phyloP scores from a whole-genome alignment of 2,888 invertebrate species.

The Drosophila nr. fundita region DNA sequence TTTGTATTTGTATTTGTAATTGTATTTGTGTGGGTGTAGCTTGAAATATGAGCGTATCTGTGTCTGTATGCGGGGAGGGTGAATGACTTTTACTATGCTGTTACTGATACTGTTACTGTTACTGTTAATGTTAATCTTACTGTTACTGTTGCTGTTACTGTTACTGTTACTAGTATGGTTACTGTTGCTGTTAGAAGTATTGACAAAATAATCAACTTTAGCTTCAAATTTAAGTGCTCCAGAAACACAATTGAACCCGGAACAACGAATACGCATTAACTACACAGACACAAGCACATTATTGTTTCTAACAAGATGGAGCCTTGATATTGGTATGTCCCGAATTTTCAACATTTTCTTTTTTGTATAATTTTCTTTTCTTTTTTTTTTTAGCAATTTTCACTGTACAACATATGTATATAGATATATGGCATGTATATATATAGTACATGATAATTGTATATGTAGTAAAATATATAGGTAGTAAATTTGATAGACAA shows the following conservation, averaged over 20 bases:
- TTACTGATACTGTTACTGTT: slow-evolving; percentile 37
- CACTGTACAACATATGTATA: slow-evolving; percentile 71
- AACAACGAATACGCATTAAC: slow-evolving; percentile 61
- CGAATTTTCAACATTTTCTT: slow-evolving; percentile 27
- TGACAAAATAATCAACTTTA: slow-evolving; percentile 38
- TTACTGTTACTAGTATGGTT: slow-evolving; percentile 13
- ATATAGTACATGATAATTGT: slow-evolving; percentile 60
- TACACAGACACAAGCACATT: slow-evolving; percentile 78
- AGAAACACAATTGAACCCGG: slow-evolving; percentile 42
- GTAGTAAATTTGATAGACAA: slow-evolving; percentile 57
- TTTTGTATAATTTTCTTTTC: slow-evolving; percentile 20
- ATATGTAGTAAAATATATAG: slow-evolving; percentile 55
- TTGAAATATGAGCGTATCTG: slow-evolving; percentile 58
- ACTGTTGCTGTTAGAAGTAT: slow-evolving; percentile 23
- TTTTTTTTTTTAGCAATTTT: slow-evolving; percentile 32
- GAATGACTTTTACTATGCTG: slow-evolving; percentile 59
- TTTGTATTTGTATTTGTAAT: slow-evolving; percentile 41
- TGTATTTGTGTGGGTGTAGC: slow-evolving; percentile 51
- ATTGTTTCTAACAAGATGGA: slow-evolving; percentile 58
- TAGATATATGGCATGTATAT: slow-evolving; percentile 72
- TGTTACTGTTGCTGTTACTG: slow-evolving; percentile 20
- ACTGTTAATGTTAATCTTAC: slow-evolving; percentile 21
- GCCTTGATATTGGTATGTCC: slow-evolving; percentile 38
- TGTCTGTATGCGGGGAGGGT: slow-evolving; percentile 47
- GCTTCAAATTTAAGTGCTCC: slow-evolving; percentile 32